Evolutionary conservation across 1,140 invertebrate genomes (phyloP).

Genomic region (Leucophenga varia): DNA sequence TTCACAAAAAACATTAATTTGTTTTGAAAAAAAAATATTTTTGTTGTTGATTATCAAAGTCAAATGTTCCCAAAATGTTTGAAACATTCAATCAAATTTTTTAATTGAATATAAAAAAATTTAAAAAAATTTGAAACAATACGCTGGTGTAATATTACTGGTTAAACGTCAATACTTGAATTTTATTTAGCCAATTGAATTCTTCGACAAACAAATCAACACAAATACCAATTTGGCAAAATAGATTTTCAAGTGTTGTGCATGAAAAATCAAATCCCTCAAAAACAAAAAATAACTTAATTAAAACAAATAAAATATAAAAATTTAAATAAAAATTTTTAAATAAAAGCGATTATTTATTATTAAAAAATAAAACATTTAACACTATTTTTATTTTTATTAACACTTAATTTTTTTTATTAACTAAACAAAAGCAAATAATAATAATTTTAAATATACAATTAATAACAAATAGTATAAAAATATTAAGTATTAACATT

Average conservation of each 20-base stretch:
- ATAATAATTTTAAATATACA: no score
- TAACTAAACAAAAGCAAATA: no score
- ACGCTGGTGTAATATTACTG: constrained; percentile 57
- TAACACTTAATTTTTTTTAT: no score
- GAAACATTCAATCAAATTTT: constrained; percentile 31
- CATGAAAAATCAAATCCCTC: constrained; percentile 54
- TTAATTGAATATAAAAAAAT: background rate
- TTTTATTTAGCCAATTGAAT: constrained; percentile 55
- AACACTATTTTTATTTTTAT: no score
- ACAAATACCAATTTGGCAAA: constrained; percentile 41
- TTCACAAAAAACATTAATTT: background rate
- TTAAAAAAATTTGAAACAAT: constrained; percentile 49
- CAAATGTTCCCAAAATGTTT: constrained; percentile 23
- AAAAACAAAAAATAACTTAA: constrained; percentile 30
- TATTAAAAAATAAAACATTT: no score
- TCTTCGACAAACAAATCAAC: constrained; percentile 19
- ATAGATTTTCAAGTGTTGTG: constrained; percentile 57
- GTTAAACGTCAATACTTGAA: constrained; percentile 56
- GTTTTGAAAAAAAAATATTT: background rate
- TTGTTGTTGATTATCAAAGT: background rate
- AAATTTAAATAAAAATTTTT: no score
- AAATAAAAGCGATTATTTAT: no score
- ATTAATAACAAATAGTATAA: no score
- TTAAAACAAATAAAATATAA: constrained; percentile 34
- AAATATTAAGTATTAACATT: no score